Base-by-base conservation (phyloP, 2,113 vertebrate species). In the Urocolius indicus region DNA sequence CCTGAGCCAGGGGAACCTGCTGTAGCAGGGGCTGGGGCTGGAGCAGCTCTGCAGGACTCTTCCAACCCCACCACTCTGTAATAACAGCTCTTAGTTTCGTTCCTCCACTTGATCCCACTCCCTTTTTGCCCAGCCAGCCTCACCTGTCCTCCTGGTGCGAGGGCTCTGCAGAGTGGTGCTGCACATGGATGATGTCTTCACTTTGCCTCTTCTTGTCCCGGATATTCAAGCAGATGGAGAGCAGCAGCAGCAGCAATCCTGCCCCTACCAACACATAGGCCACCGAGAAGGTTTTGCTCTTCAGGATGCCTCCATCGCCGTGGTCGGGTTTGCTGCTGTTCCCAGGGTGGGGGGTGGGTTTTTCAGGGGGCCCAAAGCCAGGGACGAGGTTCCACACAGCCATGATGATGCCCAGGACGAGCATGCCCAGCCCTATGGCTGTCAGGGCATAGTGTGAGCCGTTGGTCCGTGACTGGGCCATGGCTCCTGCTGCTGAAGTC, bases 371-470 rank as follows among this genome's bases (percentile, higher is more conserved):
- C 0, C 98, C 94, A 7, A 98, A 97, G 30, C 98, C 97, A 0
- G 99, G 99, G 27, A 99, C 98, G 22, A 99, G 96, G 81, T 99
- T 99, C 99, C 99, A 99, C 84, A 99, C 98, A 0, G 99, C 99
- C 99, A 99, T 99, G 92, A 99, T 99, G 52, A 99, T 97, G 34
- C 99, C 99, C 0, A 99, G 98, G 27, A 99, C 98, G 1, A 99
- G 97, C 81, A 99, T 98, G 6, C 99, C 99, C 59, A 99, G 97
- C 32, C 99, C 99, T 17, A 99, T 98, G 16, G 99, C 99, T 0
- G 98, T 99, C 62, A 99, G 97, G 0, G 99, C 99, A 7, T 99
- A 99, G 98, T 99, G 99, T 0, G 99, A 99, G 12, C 99, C 99
- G 15, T 98, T 99, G 34, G 98, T 90, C 59, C 94, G 98, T 10